Evolutionary conservation across 92 coral and sea anemone genomes (phyloP).

Genomic region (Heteractis magnifica): DNA sequence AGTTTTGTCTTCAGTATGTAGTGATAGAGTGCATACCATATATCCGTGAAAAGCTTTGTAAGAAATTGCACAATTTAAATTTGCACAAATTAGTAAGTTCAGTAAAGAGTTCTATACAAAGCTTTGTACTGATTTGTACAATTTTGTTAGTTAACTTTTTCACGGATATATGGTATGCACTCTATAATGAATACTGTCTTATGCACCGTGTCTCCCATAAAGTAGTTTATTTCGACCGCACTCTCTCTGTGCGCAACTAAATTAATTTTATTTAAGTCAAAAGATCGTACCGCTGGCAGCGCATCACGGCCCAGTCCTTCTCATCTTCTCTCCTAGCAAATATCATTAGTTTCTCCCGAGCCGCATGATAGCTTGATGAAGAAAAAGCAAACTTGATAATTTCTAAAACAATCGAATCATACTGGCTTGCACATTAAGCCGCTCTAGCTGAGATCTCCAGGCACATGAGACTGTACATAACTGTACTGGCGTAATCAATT

Average conservation of each 20-base stretch:
- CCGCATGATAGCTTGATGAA: constrained; percentile 14
- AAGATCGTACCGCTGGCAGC: background rate
- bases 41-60: no score
- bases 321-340: background rate
- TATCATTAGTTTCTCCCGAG: background rate
- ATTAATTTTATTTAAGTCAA: background rate
- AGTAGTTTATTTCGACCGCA: background rate
- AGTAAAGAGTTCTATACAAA: no score
- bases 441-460: background rate
- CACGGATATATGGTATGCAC: background rate
- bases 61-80: no score
- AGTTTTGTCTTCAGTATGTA: no score
- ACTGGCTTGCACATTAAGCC: background rate
- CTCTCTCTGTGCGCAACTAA: background rate
- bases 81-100: no score
- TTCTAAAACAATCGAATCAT: constrained; percentile 16
- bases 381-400: constrained; percentile 20
- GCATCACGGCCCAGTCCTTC: constrained; percentile 1
- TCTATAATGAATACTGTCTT: background rate
- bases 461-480: background rate
- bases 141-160: no score
- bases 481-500: constrained; percentile 17
- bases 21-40: no score
- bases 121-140: no score
- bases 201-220: background rate